Conservation (phyloP, 2,113 vertebrate species). For the Cettia cetti region DNA sequence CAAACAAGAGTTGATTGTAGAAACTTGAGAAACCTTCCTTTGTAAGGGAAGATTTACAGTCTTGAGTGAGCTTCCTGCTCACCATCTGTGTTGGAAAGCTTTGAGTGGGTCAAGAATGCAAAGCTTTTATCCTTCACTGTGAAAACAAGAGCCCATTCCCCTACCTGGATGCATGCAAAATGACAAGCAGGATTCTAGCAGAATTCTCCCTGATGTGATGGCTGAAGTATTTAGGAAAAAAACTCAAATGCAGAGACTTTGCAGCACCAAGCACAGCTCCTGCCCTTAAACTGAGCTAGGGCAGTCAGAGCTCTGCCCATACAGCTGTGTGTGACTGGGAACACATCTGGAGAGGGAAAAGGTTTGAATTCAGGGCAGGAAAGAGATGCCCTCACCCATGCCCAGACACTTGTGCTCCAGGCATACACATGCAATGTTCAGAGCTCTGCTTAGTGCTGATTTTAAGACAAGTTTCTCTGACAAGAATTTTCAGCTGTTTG, state of each 20-base stretch:
- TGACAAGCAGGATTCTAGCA: neutral
- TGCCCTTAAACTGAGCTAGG: neutral
- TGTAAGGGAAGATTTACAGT: neutral
- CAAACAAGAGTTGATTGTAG: neutral
- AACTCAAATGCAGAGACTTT: neutral
- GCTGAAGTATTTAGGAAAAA: neutral
- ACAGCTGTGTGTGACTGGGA: neutral
- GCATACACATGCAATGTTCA: neutral
- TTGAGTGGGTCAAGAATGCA: neutral
- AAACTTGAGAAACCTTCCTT: neutral
- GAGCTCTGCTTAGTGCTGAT: neutral
- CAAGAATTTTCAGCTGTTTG: neutral
- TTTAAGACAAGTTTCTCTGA: neutral
- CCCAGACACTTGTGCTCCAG: neutral
- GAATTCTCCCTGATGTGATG: neutral
- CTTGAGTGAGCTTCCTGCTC: neutral
- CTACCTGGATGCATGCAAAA: neutral
- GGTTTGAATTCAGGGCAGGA: neutral
- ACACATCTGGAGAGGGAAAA: neutral
- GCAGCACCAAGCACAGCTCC: neutral
- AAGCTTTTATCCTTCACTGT: neutral
- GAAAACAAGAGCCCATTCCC: neutral
- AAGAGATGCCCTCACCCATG: neutral
- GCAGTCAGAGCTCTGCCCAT: neutral
- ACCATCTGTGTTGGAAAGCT: neutral